Conservation (phyloP, 1,140 invertebrate species). For the Drosophila pallidifrons region DNA sequence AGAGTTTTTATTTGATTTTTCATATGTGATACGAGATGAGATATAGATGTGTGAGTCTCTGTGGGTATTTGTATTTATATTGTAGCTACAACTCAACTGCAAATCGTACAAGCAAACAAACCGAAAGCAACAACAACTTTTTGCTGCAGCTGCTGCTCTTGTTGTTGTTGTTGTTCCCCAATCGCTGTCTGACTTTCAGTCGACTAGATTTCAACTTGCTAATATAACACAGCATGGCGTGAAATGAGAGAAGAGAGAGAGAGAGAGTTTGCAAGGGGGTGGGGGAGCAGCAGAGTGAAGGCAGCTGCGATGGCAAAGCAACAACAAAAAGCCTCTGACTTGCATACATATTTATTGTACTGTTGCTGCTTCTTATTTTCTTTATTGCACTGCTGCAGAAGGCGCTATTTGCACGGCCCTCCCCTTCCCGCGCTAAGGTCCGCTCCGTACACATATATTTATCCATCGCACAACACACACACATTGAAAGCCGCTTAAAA, state of each 20-base stretch:
- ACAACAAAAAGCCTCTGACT: conserved; percentile 50
- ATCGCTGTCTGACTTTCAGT: conserved; percentile 51
- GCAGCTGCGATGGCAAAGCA: conserved; percentile 22
- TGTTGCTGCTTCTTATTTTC: conserved; percentile 4
- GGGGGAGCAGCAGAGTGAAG: background rate
- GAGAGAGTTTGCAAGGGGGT: background rate
- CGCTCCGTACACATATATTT: conserved; percentile 7
- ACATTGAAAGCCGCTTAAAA: conserved; percentile 70
- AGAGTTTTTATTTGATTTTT: conserved; percentile 34
- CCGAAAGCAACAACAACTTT: conserved; percentile 20
- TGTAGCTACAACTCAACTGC: conserved; percentile 55
- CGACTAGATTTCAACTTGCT: conserved; percentile 65
- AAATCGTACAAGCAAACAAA: conserved; percentile 75
- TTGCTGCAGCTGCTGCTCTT: conserved; percentile 12
- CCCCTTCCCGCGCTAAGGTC: background rate
- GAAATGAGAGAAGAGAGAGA: no score
- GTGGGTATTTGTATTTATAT: conserved; percentile 26
- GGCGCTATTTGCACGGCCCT: conserved; percentile 59
- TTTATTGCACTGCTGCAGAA: conserved; percentile 47
- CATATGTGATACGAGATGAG: conserved; percentile 21
- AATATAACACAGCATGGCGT: conserved; percentile 43
- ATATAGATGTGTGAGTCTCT: conserved; percentile 17
- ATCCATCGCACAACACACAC: conserved; percentile 16
- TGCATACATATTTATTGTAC: conserved; percentile 61
- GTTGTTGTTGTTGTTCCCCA: conserved; percentile 35